Evolutionary conservation across 2,888 invertebrate genomes (phyloP).

Genomic region (Drosophila seclusa): DNA sequence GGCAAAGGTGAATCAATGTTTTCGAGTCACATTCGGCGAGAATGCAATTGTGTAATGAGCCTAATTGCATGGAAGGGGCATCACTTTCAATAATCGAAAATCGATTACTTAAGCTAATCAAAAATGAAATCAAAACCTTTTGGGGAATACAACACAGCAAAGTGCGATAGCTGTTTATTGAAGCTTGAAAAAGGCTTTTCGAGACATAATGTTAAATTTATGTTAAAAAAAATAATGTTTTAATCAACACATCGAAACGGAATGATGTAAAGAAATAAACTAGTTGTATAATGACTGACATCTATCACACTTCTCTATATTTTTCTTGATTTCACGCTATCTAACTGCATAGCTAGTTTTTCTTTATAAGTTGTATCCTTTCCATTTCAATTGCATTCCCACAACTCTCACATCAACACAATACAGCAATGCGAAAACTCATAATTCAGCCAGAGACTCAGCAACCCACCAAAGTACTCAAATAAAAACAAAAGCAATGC

Average conservation of each 20-base stretch:
- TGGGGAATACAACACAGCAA: neutral
- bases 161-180: neutral
- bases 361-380: neutral
- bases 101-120: slow-evolving; percentile 5
- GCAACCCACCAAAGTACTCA: neutral
- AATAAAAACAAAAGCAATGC: slow-evolving; percentile 41
- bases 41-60: neutral
- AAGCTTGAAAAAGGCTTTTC: neutral
- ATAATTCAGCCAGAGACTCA: slow-evolving; percentile 23
- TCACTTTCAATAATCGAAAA: slow-evolving; percentile 10
- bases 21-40: neutral
- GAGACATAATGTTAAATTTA: neutral
- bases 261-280: neutral
- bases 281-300: neutral
- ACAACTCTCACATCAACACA: slow-evolving; percentile 41
- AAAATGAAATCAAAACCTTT: neutral
- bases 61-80: slow-evolving; percentile 9
- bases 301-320: no score
- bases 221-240: neutral
- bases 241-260: neutral
- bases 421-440: slow-evolving; percentile 47
- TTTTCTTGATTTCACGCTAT: neutral
- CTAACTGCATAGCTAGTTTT: neutral
- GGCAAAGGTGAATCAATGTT: slow-evolving; percentile 30
- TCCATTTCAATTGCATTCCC: slow-evolving; percentile 9